Conservation (phyloP, 2,888 invertebrate genomes). For the Leptinotarsa juncta region DNA sequence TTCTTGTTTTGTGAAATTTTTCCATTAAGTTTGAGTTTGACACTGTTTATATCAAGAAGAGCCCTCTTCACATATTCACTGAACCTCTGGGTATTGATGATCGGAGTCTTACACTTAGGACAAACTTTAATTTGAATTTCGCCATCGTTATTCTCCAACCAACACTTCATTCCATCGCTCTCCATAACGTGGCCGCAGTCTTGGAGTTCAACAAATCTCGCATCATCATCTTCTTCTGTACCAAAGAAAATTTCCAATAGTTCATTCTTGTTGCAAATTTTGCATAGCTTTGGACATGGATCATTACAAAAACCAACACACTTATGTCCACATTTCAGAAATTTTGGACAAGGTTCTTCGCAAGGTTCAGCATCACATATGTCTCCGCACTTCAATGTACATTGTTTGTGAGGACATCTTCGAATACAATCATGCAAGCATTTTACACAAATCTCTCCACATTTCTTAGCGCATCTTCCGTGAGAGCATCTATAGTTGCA, state of each 20-base stretch:
- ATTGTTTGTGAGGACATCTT: not conserved
- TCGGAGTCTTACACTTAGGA: constrained; percentile 51
- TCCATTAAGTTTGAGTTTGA: constrained; percentile 59
- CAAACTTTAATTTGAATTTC: constrained; percentile 45
- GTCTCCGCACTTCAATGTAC: not conserved
- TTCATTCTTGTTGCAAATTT: constrained; percentile 44
- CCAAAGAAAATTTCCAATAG: constrained; percentile 45
- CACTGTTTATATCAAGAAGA: constrained; percentile 45
- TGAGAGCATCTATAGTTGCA: constrained; percentile 66
- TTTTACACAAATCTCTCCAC: constrained; percentile 66
- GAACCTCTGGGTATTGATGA: constrained; percentile 52
- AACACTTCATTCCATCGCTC: constrained; percentile 49
- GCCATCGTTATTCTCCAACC: constrained; percentile 41
- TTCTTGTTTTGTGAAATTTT: constrained; percentile 58
- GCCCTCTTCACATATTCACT: constrained; percentile 51
- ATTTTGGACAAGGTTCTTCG: not conserved
- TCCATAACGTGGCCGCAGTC: constrained; percentile 55
- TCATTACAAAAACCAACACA: constrained; percentile 22
- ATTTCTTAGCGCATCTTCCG: constrained; percentile 65
- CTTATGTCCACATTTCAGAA: not conserved
- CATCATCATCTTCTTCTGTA: constrained; percentile 44
- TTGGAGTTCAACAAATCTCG: constrained; percentile 43
- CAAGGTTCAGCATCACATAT: constrained; percentile 10
- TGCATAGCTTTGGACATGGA: constrained; percentile 46
- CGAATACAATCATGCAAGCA: constrained; percentile 1